These are phyloP conservation scores for Planiliza haematocheilus DNA, from an alignment of 2,113 vertebrate genomes.

Conservation along the genomic window DNA sequence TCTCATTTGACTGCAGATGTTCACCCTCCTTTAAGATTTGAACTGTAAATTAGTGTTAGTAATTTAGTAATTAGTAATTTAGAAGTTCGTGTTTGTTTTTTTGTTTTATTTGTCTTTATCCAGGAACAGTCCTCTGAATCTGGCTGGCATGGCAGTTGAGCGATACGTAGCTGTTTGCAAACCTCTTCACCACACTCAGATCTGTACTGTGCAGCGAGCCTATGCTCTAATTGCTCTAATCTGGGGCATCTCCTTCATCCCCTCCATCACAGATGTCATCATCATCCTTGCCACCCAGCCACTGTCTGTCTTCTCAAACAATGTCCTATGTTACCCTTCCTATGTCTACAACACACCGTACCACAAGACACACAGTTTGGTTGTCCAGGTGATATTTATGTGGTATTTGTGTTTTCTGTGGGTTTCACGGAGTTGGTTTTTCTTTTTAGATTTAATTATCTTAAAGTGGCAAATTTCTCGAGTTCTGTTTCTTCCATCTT, in stretches of 20 bases:
- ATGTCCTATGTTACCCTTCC: conserved; percentile 16
- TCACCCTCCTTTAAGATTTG: too few relatives aligned
- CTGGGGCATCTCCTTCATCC: conserved; percentile 51
- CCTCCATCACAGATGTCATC: conserved; percentile 51
- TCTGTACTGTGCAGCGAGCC: conserved; percentile 64
- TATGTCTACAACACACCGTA: conserved; percentile 32
- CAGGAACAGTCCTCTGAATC: conserved; percentile 74
- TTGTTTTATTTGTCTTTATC: neutral
- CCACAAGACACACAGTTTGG: conserved; percentile 18
- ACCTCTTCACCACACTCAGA: conserved; percentile 65
- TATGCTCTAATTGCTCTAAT: conserved; percentile 62
- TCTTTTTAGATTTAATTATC: neutral
- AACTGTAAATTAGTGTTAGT: neutral
- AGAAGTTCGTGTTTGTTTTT: too few relatives aligned
- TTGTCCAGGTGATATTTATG: conserved; percentile 14
- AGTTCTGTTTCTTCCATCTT: neutral
- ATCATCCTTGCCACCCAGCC: conserved; percentile 30
- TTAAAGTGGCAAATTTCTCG: too few relatives aligned
- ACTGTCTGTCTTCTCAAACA: neutral
- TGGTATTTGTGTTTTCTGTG: neutral
- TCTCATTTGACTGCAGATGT: too few relatives aligned
- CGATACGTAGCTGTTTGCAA: conserved; percentile 73
- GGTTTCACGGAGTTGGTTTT: neutral
- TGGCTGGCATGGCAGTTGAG: conserved; percentile 77
- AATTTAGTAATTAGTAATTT: too few relatives aligned